These are phyloP conservation scores for Takifugu ocellatus DNA, from an alignment of 2,797 vertebrate genomes.

Conservation along the genomic window DNA sequence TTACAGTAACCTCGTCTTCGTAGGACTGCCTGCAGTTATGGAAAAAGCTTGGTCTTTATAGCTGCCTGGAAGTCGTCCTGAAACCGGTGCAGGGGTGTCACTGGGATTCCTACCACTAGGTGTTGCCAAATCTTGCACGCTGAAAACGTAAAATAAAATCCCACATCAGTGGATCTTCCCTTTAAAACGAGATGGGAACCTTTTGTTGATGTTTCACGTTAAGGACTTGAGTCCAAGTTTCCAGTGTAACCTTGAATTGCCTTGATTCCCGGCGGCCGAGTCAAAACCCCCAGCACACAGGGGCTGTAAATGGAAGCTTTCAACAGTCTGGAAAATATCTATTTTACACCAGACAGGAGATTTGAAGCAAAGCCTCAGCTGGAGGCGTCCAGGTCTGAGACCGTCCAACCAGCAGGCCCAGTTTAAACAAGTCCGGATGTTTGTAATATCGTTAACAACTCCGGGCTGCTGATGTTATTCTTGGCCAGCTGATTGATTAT, in stretches of 20 bases:
- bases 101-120: too few relatives aligned
- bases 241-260: neutral
- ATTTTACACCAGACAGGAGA: conserved; percentile 1
- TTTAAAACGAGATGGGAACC: too few relatives aligned
- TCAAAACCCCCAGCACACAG: neutral
- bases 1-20: too few relatives aligned
- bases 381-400: neutral
- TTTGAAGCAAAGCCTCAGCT: too few relatives aligned
- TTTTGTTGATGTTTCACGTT: neutral
- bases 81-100: too few relatives aligned
- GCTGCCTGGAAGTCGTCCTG: too few relatives aligned
- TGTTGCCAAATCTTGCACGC: too few relatives aligned
- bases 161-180: too few relatives aligned
- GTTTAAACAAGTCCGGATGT: conserved; percentile 54
- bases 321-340: neutral
- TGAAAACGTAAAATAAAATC: too few relatives aligned
- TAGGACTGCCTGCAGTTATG: too few relatives aligned
- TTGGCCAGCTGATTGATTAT: conserved; percentile 57
- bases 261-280: neutral
- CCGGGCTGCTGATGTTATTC: conserved; percentile 48
- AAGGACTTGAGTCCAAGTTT: neutral
- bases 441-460: conserved; percentile 63
- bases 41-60: too few relatives aligned
- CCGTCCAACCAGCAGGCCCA: conserved; percentile 17
- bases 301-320: neutral